Base-by-base conservation (phyloP, 2,797 vertebrate species). In the Macropodus opercularis region DNA sequence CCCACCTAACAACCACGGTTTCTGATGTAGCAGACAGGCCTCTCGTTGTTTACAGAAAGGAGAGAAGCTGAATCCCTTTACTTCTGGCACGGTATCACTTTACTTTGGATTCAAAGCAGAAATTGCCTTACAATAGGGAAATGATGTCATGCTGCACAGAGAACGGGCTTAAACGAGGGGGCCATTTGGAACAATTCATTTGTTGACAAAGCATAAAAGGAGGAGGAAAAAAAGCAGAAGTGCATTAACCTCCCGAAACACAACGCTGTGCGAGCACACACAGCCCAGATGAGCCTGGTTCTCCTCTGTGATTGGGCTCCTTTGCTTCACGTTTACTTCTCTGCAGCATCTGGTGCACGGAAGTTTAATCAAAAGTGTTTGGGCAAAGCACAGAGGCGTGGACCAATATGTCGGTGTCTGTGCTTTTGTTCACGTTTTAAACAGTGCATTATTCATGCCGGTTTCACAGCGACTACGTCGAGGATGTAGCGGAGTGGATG, bases 201-300 rank as follows among this genome's bases (percentile, higher is more conserved):
- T 82, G 75, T 69, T 70, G 72, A 87, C 78, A 79, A 80, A 84
- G 53, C 61, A 43, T 71, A 69, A 76, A 81, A 69, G 11, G n/a
- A n/a, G 19, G 50, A 42, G 43, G 66, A 44, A 41, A 54, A 48
- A 56, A 79, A 62, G 44, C 58, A 55, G 59, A 74, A 62, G 60
- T 51, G 62, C 46, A 53, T 76, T 52, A 40, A n/a, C 38, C n/a
- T 19, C 44, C 19, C 34, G 5, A 44, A 62, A 70, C 52, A 66
- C 84, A 77, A 82, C 85, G 76, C 58, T 47, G 51, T 60, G 49
- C 17, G 47, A 80, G 61, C 36, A 32, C 19, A 77, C 65, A 79
- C 4, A 83, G 58, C 63, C 60, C 75, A 80, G 71, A 80, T 64
- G 70, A 77, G 66, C 65, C 27, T 18, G 36, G 38, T 56, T 47